phyloP scores from a whole-genome alignment of 2,113 vertebrate species.

The Periophthalmus modestus region DNA sequence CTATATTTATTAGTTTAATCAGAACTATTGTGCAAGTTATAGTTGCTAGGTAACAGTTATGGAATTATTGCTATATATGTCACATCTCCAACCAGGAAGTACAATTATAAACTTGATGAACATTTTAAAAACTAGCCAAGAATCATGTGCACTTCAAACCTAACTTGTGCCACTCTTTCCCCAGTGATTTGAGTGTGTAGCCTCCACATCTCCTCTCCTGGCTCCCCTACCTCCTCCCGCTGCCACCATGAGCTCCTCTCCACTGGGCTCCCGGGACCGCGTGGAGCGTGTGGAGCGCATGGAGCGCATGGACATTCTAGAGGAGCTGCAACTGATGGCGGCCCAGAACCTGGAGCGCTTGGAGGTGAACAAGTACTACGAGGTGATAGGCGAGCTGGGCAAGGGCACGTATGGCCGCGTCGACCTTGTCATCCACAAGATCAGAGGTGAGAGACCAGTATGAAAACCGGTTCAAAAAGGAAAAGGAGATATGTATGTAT shows the following conservation, averaged over 20 bases:
- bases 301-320: constrained; percentile 77
- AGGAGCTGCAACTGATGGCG: constrained; percentile 79
- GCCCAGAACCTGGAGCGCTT: constrained; percentile 79
- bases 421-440: constrained; percentile 81
- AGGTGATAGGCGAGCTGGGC: constrained; percentile 81
- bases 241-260: constrained; percentile 77
- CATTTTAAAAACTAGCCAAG: no score
- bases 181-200: constrained; percentile 57
- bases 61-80: no score
- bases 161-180: background rate
- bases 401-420: constrained; percentile 83
- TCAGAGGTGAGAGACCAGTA: constrained; percentile 67
- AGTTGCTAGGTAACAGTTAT: no score
- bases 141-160: background rate
- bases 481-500: no score
- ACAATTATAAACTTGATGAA: no score
- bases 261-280: constrained; percentile 71
- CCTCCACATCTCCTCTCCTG: constrained; percentile 31
- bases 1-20: no score
- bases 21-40: no score
- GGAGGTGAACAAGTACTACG: constrained; percentile 80
- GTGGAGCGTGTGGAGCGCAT: constrained; percentile 37
- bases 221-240: constrained; percentile 7
- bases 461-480: no score
- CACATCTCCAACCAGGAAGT: no score